A percentile compares a stretch with the other conserved stretches of the same genome.
Evolutionary conservation across 2,113 vertebrate genomes (phyloP).

Genomic region (Benitochromis conjunctus): DNA sequence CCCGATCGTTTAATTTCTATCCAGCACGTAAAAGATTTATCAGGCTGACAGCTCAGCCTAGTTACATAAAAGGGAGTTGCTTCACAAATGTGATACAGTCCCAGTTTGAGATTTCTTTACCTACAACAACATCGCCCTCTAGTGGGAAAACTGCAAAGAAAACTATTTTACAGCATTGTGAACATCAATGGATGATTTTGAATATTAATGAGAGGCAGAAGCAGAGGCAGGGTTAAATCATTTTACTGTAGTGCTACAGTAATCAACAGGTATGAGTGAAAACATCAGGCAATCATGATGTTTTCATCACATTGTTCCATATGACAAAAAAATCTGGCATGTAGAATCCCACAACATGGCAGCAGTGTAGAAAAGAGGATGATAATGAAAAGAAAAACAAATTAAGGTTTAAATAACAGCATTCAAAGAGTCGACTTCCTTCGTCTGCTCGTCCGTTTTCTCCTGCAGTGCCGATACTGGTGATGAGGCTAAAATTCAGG

Average conservation of each 20-base stretch:
- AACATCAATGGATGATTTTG: not conserved
- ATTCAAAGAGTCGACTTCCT: conserved; percentile 47
- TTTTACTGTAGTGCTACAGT: conserved; percentile 73
- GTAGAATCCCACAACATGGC: conserved; percentile 55
- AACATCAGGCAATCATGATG: conserved; percentile 27
- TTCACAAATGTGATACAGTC: not conserved
- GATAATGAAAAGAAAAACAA: conserved; percentile 23
- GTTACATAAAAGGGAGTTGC: not conserved
- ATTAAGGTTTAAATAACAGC: conserved; percentile 44
- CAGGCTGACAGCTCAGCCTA: not conserved
- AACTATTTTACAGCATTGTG: not conserved
- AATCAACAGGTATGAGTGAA: conserved; percentile 56
- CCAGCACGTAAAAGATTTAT: not conserved
- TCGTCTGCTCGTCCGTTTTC: conserved; percentile 32
- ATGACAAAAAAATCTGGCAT: conserved; percentile 53
- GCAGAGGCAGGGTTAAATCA: conserved; percentile 40
- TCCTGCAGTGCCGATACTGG: conserved; percentile 11
- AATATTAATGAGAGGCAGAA: not conserved
- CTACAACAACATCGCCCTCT: conserved; percentile 19
- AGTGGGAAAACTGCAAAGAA: not conserved
- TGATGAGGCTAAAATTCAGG: conserved; percentile 11
- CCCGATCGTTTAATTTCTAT: not conserved
- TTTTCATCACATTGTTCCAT: conserved; percentile 25
- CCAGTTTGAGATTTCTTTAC: not conserved
- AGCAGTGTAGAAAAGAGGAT: conserved; percentile 60